phyloP scores from a whole-genome alignment of 1,140 invertebrate species.

The Penaeus indicus region DNA sequence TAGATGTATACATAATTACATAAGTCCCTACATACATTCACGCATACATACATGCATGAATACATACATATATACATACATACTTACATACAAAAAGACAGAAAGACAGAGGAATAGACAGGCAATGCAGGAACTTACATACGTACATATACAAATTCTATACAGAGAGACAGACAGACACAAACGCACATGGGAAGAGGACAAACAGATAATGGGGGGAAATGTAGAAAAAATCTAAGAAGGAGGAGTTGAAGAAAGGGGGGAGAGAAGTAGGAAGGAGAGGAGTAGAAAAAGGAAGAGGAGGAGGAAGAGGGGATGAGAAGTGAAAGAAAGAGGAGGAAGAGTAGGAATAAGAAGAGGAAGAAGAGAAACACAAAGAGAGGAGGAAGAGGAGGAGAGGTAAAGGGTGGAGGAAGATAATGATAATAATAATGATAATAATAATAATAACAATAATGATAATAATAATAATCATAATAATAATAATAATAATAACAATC shows the following conservation, averaged over 20 bases:
- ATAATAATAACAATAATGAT: background rate
- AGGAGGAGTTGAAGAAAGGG: background rate
- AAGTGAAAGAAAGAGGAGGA: background rate
- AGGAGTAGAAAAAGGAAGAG: background rate
- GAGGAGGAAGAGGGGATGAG: background rate
- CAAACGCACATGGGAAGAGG: background rate
- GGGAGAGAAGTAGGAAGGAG: background rate
- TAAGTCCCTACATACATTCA: background rate
- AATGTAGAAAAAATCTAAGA: background rate
- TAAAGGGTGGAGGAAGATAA: no score
- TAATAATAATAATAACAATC: no score
- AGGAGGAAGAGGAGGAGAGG: background rate
- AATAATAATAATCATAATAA: background rate
- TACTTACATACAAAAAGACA: background rate
- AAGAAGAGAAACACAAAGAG: background rate
- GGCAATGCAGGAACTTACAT: background rate
- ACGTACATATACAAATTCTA: background rate
- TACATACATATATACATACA: background rate
- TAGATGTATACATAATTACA: background rate
- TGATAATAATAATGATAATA: background rate
- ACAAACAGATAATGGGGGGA: background rate
- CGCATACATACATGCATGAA: background rate
- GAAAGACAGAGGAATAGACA: background rate
- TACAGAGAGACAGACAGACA: background rate
- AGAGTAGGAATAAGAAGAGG: background rate